Percentiles rank a stretch among this genome's conserved stretches.
phyloP scores from a whole-genome alignment of 2,113 vertebrate genomes.

The Ptyas mucosa region DNA sequence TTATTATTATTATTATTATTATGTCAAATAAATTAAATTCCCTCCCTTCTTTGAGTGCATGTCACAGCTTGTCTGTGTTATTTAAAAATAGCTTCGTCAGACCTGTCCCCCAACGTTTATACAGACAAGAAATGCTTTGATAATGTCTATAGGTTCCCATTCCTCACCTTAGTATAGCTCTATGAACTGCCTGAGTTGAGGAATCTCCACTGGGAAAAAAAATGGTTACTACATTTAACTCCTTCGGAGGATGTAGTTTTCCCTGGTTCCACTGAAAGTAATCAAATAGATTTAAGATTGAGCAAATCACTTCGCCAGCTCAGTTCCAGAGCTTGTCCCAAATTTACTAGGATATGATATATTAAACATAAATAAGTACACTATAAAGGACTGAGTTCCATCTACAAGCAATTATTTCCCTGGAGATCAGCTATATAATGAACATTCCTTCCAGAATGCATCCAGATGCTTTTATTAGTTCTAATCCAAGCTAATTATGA shows the following conservation, averaged over 20 bases:
- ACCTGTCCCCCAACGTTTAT: not conserved
- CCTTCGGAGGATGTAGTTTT: not conserved
- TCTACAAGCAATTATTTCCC: not conserved
- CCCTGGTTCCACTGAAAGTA: not conserved
- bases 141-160: not conserved
- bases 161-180: not conserved
- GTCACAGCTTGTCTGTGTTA: not conserved
- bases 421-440: not conserved
- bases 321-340: not conserved
- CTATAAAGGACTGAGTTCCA: not conserved
- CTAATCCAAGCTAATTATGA: not conserved
- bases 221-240: not conserved
- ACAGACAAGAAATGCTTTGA: not conserved
- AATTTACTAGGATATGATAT: not conserved
- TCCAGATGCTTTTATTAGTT: constrained; percentile 2
- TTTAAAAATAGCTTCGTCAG: not conserved
- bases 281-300: not conserved
- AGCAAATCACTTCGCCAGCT: not conserved
- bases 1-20: too few species aligned
- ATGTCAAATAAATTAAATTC: not conserved
- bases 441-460: not conserved
- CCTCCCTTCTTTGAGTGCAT: not conserved
- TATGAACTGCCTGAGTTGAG: not conserved
- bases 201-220: not conserved
- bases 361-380: not conserved